Percentiles rank a stretch among this genome's conserved stretches.
phyloP scores from a whole-genome alignment of 2,113 vertebrate genomes.

The Albula goreensis region DNA sequence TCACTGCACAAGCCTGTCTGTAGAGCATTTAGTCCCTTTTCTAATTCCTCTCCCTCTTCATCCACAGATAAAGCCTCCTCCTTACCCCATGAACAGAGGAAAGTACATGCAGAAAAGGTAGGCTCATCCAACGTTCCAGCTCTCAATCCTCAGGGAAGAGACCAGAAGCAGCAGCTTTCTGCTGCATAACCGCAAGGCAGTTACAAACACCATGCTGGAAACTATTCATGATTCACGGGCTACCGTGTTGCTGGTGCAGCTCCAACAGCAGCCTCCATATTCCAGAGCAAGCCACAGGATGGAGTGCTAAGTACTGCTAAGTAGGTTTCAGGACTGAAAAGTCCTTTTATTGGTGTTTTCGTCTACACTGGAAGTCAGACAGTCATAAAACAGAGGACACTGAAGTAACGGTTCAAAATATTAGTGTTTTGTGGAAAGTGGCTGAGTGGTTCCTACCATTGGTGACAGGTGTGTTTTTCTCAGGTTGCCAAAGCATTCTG shows the following conservation, averaged over 20 bases:
- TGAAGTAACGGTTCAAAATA: neutral
- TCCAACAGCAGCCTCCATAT: neutral
- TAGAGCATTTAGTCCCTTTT: neutral
- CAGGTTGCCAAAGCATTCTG: constrained; percentile 98
- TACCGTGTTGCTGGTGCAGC: neutral
- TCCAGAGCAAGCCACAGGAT: neutral
- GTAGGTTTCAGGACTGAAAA: neutral
- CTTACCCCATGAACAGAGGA: constrained; percentile 92
- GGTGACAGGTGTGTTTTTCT: constrained; percentile 14
- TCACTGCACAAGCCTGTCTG: neutral
- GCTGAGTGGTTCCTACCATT: neutral
- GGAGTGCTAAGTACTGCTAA: neutral
- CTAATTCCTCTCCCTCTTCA: constrained; percentile 34
- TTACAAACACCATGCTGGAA: neutral
- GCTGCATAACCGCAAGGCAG: neutral
- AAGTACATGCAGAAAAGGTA: constrained; percentile 96
- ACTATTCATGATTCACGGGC: neutral
- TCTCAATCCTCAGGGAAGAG: neutral
- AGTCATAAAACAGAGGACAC: neutral
- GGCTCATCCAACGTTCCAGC: constrained; percentile 28
- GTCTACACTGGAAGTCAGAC: neutral
- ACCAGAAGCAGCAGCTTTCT: neutral
- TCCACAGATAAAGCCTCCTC: constrained; percentile 89
- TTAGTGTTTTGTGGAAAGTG: neutral
- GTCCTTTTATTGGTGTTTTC: neutral